phyloP scores from a whole-genome alignment of 2,113 vertebrate genomes.

The Nannospalax galili region DNA sequence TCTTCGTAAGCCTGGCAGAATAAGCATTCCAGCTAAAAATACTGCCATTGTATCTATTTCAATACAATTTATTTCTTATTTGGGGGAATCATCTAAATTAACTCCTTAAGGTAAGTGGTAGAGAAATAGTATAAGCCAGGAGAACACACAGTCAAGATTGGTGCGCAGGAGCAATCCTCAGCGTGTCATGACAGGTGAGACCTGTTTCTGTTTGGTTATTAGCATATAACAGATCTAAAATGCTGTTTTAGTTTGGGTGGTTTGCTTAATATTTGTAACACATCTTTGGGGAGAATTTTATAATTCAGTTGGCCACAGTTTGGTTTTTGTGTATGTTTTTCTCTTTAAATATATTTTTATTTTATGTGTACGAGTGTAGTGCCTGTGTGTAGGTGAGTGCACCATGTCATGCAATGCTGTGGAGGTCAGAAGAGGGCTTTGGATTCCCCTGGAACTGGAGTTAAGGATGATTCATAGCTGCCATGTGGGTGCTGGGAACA shows the following conservation, averaged over 20 bases:
- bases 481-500: too few relatives aligned
- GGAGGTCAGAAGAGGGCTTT: too few relatives aligned
- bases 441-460: too few relatives aligned
- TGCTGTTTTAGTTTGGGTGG: not conserved
- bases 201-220: not conserved
- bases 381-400: too few relatives aligned
- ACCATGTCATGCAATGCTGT: too few relatives aligned
- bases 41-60: not conserved
- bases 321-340: slow-evolving; percentile 32
- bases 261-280: slow-evolving; percentile 32
- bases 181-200: not conserved
- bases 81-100: not conserved
- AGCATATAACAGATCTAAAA: not conserved
- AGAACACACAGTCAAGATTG: not conserved
- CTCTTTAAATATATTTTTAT: too few relatives aligned
- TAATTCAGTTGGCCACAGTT: not conserved
- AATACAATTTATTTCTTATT: not conserved
- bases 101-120: not conserved
- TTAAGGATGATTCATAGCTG: too few relatives aligned
- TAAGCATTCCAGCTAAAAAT: not conserved
- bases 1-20: not conserved
- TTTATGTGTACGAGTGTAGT: too few relatives aligned
- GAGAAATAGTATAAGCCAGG: not conserved
- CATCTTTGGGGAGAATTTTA: not conserved
- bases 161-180: not conserved